Conservation (phyloP, 2,888 invertebrate species). For the Meloe dianella region DNA sequence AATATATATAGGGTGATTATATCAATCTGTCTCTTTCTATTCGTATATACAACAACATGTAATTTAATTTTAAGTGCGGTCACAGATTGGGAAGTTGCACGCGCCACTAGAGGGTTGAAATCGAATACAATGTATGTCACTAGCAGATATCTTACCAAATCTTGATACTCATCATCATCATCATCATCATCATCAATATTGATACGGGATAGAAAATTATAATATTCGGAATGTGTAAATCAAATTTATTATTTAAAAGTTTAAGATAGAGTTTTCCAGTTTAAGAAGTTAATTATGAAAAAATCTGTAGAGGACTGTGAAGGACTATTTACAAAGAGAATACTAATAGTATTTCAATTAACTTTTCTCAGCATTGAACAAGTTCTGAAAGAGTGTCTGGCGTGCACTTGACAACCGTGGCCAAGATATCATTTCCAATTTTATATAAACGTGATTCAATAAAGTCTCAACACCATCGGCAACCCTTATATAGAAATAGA, state of each 20-base stretch:
- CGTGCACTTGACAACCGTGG: conserved; percentile 54
- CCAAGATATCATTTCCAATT: conserved; percentile 58
- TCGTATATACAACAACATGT: conserved; percentile 44
- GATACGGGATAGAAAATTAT: background rate
- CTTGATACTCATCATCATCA: conserved; percentile 4
- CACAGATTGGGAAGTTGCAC: conserved; percentile 37
- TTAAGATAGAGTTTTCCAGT: conserved; percentile 46
- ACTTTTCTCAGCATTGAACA: conserved; percentile 52
- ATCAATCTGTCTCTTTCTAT: background rate
- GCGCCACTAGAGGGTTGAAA: conserved; percentile 22
- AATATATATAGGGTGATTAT: conserved; percentile 1
- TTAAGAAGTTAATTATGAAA: conserved; percentile 55
- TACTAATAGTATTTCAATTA: conserved; percentile 58
- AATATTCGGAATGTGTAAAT: conserved; percentile 19
- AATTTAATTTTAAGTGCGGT: conserved; percentile 54
- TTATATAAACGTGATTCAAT: conserved; percentile 56
- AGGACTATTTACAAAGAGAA: conserved; percentile 53
- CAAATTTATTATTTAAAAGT: conserved; percentile 33
- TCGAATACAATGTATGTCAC: conserved; percentile 48
- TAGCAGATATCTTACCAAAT: conserved; percentile 35
- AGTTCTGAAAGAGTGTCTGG: conserved; percentile 56
- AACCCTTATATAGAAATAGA: conserved; percentile 47
- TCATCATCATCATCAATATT: background rate
- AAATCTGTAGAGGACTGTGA: conserved; percentile 47
- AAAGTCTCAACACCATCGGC: conserved; percentile 58